Base-by-base conservation (phyloP, 2,888 invertebrate genomes). In the Gymnoscelis rufifasciata region DNA sequence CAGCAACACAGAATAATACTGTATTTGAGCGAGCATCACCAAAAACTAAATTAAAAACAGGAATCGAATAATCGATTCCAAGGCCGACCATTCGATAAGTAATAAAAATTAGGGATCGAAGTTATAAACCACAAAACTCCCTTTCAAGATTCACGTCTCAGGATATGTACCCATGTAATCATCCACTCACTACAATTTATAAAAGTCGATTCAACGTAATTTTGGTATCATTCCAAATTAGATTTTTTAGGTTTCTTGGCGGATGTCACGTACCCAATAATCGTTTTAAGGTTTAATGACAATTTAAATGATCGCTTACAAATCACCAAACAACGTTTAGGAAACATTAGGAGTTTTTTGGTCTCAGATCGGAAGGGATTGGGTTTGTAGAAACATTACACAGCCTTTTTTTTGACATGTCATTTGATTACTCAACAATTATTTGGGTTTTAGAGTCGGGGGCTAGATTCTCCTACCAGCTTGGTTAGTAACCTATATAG, bases 191-290 rank as follows among this genome's bases (percentile, higher is more conserved):
- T 58, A 56, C 58, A 58, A 54, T 56, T 56, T 58, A 58, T 56
- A 58, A 58, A 58, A 47, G 52, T 58, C 54, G 45, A 56, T 58
- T 57, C 37, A 47, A 51, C 46, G 51, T 58, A 52, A 58, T 58
- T 58, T 56, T 41, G 54, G 56, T 46, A 39, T 48, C 53, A 57
- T 52, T 54, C 49, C 46, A 56, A 54, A 58, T 58, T 54, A 58
- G 56, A 49, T 45, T 35, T 35, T 35, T 35, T 35, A 19, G 47
- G 49, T 43, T 57, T 58, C 55, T 38, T 44, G 51, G 61, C 66
- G 68, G 70, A 71, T 64, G 68, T 71, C 70, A 71, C 70, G 70
- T 71, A 41, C 49, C 30, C 13, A n/a, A 48, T 57, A 55, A 62
- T 68, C 56, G 62, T 70, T 68, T 66, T 54, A 37, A 52, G 54